These are phyloP conservation scores for Myotis brandtii DNA, from an alignment of 2,113 vertebrate genomes.

Conservation along the genomic window DNA sequence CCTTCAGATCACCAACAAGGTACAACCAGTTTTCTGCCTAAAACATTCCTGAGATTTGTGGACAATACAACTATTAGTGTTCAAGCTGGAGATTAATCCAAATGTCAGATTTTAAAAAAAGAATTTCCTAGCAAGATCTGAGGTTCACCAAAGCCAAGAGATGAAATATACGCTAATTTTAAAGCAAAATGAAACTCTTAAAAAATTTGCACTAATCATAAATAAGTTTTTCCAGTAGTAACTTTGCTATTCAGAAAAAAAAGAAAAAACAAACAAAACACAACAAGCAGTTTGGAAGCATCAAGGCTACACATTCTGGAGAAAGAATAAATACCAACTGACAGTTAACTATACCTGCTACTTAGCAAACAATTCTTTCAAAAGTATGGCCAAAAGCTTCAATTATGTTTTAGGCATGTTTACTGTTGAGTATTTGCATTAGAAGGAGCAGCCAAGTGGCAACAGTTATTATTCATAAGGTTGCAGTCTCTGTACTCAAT, in stretches of 20 bases:
- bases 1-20: slow-evolving; percentile 73
- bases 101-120: neutral
- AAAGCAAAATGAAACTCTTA: slow-evolving; percentile 59
- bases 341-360: neutral
- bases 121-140: neutral
- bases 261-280: too few relatives aligned
- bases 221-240: slow-evolving; percentile 64
- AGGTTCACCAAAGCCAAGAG: slow-evolving; percentile 44
- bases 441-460: slow-evolving; percentile 38
- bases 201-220: slow-evolving; percentile 53
- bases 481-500: slow-evolving; percentile 38
- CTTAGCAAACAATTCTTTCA: neutral
- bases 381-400: slow-evolving; percentile 5
- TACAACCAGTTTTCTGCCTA: slow-evolving; percentile 82
- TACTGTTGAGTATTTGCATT: neutral
- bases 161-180: neutral
- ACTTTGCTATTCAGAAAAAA: slow-evolving; percentile 48
- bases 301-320: slow-evolving; percentile 27
- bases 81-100: neutral
- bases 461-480: neutral
- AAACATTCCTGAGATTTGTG: slow-evolving; percentile 88
- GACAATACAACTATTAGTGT: slow-evolving; percentile 70
- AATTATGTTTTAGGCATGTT: neutral
- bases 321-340: accelerated
- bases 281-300: slow-evolving; percentile 11